phyloP scores from a whole-genome alignment of 2,113 vertebrate genomes.

The Neogobius melanostomus region DNA sequence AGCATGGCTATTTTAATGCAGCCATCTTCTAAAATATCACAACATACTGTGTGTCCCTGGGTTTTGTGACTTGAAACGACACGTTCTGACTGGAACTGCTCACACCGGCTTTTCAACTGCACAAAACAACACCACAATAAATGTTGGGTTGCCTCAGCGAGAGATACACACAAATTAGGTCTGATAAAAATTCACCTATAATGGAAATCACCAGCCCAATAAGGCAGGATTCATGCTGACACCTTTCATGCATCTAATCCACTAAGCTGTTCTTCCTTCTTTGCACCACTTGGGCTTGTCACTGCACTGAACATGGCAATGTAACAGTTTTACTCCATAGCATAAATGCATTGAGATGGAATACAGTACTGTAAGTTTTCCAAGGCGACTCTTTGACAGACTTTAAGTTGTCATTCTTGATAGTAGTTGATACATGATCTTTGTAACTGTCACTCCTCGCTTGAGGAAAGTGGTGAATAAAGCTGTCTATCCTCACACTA shows the following conservation, averaged over 20 bases:
- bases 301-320: background rate
- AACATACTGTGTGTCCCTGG: background rate
- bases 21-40: slow-evolving; percentile 17
- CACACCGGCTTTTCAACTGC: background rate
- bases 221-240: too few species aligned
- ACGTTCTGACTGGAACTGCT: slow-evolving; percentile 20
- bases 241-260: background rate
- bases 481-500: too few species aligned
- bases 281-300: background rate
- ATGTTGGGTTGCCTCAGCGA: background rate
- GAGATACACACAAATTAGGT: background rate
- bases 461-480: too few species aligned
- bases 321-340: too few species aligned
- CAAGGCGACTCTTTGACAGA: background rate
- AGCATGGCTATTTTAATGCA: background rate
- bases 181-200: background rate
- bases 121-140: background rate
- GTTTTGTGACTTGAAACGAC: slow-evolving; percentile 23
- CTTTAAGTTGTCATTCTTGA: too few species aligned
- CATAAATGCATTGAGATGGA: background rate
- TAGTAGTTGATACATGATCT: too few species aligned
- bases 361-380: background rate
- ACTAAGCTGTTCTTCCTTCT: background rate
- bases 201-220: too few species aligned
- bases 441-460: too few species aligned